Conservation (phyloP, 1,140 invertebrate genomes). For the Drosophila grimshawi region DNA sequence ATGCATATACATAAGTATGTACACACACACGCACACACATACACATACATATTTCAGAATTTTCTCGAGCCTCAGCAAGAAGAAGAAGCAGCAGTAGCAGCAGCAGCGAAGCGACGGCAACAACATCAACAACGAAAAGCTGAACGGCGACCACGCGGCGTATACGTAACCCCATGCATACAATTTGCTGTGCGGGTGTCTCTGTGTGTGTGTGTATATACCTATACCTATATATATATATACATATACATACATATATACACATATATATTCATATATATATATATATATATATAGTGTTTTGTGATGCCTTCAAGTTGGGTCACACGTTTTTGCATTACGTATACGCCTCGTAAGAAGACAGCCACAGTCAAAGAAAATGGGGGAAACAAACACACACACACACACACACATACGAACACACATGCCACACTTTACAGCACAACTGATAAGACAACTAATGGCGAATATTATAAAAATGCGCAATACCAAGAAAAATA, state of each 20-base stretch:
- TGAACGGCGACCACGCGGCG: slow-evolving; percentile 71
- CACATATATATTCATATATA: not conserved
- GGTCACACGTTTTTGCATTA: slow-evolving; percentile 40
- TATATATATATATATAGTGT: not conserved
- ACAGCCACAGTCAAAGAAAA: slow-evolving; percentile 10
- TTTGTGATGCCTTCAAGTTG: slow-evolving; percentile 25
- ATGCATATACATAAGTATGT: not conserved
- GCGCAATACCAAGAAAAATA: slow-evolving; percentile 11
- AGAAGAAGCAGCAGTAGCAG: slow-evolving; percentile 12
- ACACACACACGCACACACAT: slow-evolving; percentile 1
- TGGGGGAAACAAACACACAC: slow-evolving; percentile 12
- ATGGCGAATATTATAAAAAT: slow-evolving; percentile 37
- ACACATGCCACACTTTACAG: slow-evolving; percentile 13
- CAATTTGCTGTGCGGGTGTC: slow-evolving; percentile 14
- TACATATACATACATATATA: too few relatives aligned
- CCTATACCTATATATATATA: not conserved
- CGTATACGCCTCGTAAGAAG: slow-evolving; percentile 40
- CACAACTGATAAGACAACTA: slow-evolving; percentile 44
- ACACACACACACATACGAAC: slow-evolving; percentile 4
- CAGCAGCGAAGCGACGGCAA: slow-evolving; percentile 5
- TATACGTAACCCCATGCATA: slow-evolving; percentile 71
- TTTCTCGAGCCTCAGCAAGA: slow-evolving; percentile 41
- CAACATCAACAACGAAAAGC: slow-evolving; percentile 7
- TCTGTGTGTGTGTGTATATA: slow-evolving; percentile 16
- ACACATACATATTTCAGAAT: slow-evolving; percentile 37